Evolutionary conservation across 2,113 vertebrate genomes (phyloP).

Genomic region (Machaerirhynchus nigripectus): DNA sequence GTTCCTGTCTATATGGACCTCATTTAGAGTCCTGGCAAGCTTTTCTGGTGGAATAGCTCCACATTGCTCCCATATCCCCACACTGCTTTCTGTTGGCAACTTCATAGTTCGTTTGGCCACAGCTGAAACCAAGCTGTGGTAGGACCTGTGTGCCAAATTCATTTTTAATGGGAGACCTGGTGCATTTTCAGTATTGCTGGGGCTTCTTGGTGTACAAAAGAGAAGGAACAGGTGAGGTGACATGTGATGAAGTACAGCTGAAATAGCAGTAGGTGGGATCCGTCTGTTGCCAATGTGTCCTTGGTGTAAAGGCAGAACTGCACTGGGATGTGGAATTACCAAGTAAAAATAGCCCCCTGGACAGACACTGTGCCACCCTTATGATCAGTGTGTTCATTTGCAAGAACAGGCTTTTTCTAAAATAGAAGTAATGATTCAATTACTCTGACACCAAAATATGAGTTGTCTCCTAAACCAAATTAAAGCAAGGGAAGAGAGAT

Average conservation of each 20-base stretch:
- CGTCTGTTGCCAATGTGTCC: not conserved
- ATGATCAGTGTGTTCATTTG: not conserved
- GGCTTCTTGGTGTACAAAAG: not conserved
- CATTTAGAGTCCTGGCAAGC: not conserved
- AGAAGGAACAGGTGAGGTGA: not conserved
- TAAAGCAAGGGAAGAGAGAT: not conserved
- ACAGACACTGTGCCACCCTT: not conserved
- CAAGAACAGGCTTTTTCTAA: not conserved
- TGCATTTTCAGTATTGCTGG: not conserved
- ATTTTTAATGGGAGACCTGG: not conserved
- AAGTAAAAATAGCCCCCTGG: not conserved
- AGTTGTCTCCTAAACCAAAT: slow-evolving; percentile 2
- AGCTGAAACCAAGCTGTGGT: not conserved
- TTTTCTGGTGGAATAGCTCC: not conserved
- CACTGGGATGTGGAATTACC: not conserved
- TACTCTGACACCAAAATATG: not conserved
- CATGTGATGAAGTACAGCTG: not conserved
- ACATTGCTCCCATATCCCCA: not conserved
- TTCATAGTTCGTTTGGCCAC: not conserved
- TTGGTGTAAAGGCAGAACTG: not conserved
- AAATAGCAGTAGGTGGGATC: not conserved
- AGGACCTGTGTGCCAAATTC: not conserved
- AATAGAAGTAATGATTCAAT: not conserved
- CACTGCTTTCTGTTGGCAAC: not conserved
- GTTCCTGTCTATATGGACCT: not conserved